phyloP scores from a whole-genome alignment of 2,888 invertebrate species.

The Trilocha varians region DNA sequence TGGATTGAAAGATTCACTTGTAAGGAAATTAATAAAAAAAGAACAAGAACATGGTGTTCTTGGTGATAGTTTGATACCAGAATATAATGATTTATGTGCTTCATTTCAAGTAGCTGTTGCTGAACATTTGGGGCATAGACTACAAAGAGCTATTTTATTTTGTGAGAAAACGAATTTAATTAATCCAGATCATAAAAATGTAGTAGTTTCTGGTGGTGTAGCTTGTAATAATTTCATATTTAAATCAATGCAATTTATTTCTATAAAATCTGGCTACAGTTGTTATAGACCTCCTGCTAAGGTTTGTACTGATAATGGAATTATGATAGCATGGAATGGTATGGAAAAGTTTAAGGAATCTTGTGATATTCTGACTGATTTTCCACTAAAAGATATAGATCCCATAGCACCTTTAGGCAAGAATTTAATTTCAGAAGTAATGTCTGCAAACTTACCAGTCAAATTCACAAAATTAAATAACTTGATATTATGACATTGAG shows the following conservation, averaged over 20 bases:
- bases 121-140: conserved; percentile 85
- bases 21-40: conserved; percentile 66
- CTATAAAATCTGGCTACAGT: conserved; percentile 75
- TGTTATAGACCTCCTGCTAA: conserved; percentile 84
- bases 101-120: conserved; percentile 83
- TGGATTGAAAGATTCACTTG: conserved; percentile 80
- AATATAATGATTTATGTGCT: conserved; percentile 88
- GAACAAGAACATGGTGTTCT: conserved; percentile 72
- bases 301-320: conserved; percentile 97
- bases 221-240: conserved; percentile 93
- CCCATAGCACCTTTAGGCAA: conserved; percentile 76
- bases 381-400: conserved; percentile 74
- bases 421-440: conserved; percentile 72
- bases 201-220: conserved; percentile 95
- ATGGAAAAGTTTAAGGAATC: conserved; percentile 79
- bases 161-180: conserved; percentile 75
- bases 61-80: conserved; percentile 82
- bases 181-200: conserved; percentile 54
- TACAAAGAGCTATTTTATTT: conserved; percentile 88
- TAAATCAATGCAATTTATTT: conserved; percentile 78
- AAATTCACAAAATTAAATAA: conserved; percentile 39
- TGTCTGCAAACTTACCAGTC: conserved; percentile 60
- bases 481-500: background rate
- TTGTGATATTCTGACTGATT: conserved; percentile 52
- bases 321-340: conserved; percentile 99